These are phyloP conservation scores for Hemicordylus capensis DNA, from an alignment of 2,113 vertebrate genomes.

Conservation along the genomic window DNA sequence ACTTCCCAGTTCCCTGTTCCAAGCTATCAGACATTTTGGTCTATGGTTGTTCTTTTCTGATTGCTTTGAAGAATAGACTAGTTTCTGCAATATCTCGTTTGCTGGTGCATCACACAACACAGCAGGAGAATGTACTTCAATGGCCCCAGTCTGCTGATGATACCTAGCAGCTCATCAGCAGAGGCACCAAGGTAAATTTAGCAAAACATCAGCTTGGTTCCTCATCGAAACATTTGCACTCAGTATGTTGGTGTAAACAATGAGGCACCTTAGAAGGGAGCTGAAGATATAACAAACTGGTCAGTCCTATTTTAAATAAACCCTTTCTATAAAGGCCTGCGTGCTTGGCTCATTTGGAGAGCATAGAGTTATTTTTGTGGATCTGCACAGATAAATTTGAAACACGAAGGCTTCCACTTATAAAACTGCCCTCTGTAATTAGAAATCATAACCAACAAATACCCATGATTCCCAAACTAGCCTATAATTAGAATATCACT, in stretches of 20 bases:
- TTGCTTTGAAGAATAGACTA: constrained; percentile 15
- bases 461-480: constrained; percentile 4
- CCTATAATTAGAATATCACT: not conserved
- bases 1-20: constrained; percentile 2
- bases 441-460: constrained; percentile 53
- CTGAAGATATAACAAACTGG: constrained; percentile 2
- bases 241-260: constrained; percentile 5
- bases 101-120: not conserved
- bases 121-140: constrained; percentile 36
- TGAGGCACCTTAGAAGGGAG: not conserved
- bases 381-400: constrained; percentile 33
- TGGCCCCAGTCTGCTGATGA: constrained; percentile 34
- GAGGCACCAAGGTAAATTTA: constrained; percentile 24
- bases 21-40: constrained; percentile 10
- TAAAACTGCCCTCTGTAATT: constrained; percentile 49
- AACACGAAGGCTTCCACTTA: constrained; percentile 32
- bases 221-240: not conserved
- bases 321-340: constrained; percentile 4
- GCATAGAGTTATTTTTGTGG: constrained; percentile 30
- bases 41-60: not conserved
- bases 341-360: not conserved
- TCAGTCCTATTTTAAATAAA: constrained; percentile 11
- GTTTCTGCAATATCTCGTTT: not conserved
- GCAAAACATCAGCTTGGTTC: constrained; percentile 40
- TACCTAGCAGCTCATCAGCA: not conserved